A percentile compares a stretch with the other conserved stretches of the same genome.
Conservation (phyloP, 2,113 vertebrate genomes). For the Amphilophus citrinellus region DNA sequence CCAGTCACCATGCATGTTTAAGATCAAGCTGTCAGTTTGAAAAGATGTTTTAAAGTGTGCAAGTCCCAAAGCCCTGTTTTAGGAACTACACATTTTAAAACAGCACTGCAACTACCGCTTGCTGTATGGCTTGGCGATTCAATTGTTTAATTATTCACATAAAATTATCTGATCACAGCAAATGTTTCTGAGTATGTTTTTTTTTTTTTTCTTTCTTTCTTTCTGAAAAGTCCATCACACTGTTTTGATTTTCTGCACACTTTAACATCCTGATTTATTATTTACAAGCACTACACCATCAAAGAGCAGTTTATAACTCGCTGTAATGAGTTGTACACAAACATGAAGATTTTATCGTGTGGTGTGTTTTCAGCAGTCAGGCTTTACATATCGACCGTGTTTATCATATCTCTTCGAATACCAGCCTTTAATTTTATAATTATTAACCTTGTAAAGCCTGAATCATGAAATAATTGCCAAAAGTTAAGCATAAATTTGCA, state of each 20-base stretch:
- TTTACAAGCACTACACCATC: not conserved
- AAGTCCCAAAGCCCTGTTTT: not conserved
- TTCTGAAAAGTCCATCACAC: not conserved
- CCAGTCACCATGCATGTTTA: not conserved
- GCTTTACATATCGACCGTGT: not conserved
- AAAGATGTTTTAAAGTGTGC: not conserved
- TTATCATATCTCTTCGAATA: not conserved
- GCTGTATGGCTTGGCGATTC: too few relatives aligned
- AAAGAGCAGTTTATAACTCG: not conserved
- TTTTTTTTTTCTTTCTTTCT: too few relatives aligned
- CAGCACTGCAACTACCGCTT: too few relatives aligned
- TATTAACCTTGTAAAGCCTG: too few relatives aligned
- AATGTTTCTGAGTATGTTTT: not conserved
- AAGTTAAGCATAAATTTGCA: too few relatives aligned
- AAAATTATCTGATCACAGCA: not conserved
- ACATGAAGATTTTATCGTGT: accelerated
- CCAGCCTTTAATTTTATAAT: not conserved
- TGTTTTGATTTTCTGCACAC: not conserved
- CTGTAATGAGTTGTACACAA: not conserved
- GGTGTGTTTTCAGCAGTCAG: accelerated
- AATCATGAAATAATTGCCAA: too few relatives aligned
- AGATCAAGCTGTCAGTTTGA: not conserved
- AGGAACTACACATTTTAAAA: not conserved
- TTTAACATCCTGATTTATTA: not conserved
- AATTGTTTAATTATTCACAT: not conserved